Base-by-base conservation (phyloP, 2,797 vertebrate species). In the Mionectes olivaceus region DNA sequence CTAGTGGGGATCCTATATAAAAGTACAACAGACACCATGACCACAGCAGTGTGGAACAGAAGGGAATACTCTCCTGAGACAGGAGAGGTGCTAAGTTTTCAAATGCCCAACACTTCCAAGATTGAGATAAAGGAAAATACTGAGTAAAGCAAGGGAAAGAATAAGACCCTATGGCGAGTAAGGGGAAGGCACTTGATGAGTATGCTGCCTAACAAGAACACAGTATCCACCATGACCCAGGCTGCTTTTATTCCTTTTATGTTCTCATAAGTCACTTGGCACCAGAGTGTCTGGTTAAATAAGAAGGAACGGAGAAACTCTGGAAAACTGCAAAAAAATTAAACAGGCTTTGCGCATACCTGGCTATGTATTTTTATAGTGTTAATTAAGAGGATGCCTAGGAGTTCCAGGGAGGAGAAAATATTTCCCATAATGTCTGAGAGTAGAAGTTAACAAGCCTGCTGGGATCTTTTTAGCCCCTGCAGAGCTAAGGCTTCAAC, bases 401-500 rank as follows among this genome's bases (percentile, higher is more conserved):
- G 65, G 96, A 97, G 92, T 97, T 97, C 90, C 89, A 95, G 89
- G 95, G 86, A 98, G 81, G 85, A 94, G 93, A 96, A 98, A 97
- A 96, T 97, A 97, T 94, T 98, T 93, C 97, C 97, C 92, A 93
- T 97, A 97, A 97, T 95, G 96, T 98, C 97, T 98, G 95, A 97
- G 90, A 96, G 94, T 76, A 96, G 97, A 97, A 98, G 97, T 97
- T 98, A 98, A 98, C 97, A 98, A 98, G 98, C 97, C 98, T 98
- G 98, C 97, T 97, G 98, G 97, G 97, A 98, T 97, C 96, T 97
- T 97, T 96, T 97, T 90, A 97, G 97, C 95, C 96, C 98, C 98
- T 95, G 97, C 97, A 98, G 98, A 98, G 97, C 96, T 95, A 84
- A 97, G 96, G 92, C 97, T 97, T 97, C 97, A 97, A 96, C 96